Base-by-base conservation (phyloP, 2,113 vertebrate genomes). In the Chloroceryle aenea region DNA sequence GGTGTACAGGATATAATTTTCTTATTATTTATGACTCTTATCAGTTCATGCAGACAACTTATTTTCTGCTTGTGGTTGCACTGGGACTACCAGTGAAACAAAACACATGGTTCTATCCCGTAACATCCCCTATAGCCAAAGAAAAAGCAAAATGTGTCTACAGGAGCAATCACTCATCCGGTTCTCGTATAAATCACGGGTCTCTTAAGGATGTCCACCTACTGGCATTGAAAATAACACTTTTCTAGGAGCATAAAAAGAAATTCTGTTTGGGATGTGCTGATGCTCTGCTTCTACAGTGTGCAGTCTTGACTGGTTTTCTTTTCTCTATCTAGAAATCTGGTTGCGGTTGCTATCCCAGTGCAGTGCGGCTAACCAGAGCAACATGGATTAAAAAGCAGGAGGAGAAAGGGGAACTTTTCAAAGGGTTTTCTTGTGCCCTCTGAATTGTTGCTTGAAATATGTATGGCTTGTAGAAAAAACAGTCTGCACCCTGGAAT, bases 21-120 rank as follows among this genome's bases (percentile, higher is more conserved):
- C 45, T 27, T 56, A 26, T 76, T 80, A 67, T 82, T 82, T 67
- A 81, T 89, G 58, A 85, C 45, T 89, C 23, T 76, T 88, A 72
- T 81, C 58, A 92, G 22, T 61, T 85, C 26, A 61, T 45, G 25
- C 61, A 32, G 55, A 59, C 25, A 62, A 47, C 19, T 43, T 89
- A 14, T 61, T 56, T 71, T 71, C 69, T 81, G 69, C 47, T 67
- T 81, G 58, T 29, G 71, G 42, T 53, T 59, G 32, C 75, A 29
- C 32, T 85, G 64, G 12, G 58, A 45, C 42, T 52, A 8, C 25
- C 42, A 6, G 14, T 73, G 71, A 40, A 82, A 82, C 21, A 73
- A 73, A 67, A 45, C 55, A 45, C 40, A 38, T 50, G 53, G 52
- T 72, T 85, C 52, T 67, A 18, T 76, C 40, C 59, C 67, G 59